These are phyloP conservation scores for Acanthosepion pharaonis DNA, from an alignment of 2,888 invertebrate species.

Conservation along the genomic window DNA sequence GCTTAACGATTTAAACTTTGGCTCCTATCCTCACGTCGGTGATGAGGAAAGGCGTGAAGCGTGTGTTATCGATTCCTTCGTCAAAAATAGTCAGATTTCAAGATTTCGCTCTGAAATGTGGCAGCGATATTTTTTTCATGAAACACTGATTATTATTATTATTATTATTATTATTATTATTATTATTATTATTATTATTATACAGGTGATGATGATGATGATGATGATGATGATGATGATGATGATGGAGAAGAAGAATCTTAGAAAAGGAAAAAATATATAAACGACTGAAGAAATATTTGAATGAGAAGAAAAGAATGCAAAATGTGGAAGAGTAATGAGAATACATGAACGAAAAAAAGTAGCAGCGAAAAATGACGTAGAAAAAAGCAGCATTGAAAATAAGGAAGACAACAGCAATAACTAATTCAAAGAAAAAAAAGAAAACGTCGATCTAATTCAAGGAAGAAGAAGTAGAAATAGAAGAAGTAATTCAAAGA, in stretches of 20 bases:
- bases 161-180: too few species aligned
- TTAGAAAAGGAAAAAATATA: too few species aligned
- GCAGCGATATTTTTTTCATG: not conserved
- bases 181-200: too few species aligned
- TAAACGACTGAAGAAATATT: too few species aligned
- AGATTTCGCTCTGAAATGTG: not conserved
- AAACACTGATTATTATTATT: too few species aligned
- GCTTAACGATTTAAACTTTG: conserved; percentile 5
- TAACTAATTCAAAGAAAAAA: not conserved
- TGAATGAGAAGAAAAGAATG: too few species aligned
- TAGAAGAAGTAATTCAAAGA: not conserved
- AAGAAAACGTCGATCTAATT: not conserved
- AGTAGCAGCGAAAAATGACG: not conserved
- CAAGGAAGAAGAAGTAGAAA: not conserved
- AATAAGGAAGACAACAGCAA: too few species aligned
- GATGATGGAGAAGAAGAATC: too few species aligned
- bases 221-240: too few species aligned
- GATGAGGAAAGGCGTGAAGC: not conserved
- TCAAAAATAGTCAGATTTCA: not conserved
- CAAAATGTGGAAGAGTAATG: too few species aligned
- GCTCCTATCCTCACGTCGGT: not conserved
- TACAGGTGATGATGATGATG: too few species aligned
- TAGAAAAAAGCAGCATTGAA: not conserved
- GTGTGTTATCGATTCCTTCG: not conserved
- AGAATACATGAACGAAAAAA: not conserved